Base-by-base conservation (phyloP, 1,140 invertebrate genomes). In the Drosophila asahinai region DNA sequence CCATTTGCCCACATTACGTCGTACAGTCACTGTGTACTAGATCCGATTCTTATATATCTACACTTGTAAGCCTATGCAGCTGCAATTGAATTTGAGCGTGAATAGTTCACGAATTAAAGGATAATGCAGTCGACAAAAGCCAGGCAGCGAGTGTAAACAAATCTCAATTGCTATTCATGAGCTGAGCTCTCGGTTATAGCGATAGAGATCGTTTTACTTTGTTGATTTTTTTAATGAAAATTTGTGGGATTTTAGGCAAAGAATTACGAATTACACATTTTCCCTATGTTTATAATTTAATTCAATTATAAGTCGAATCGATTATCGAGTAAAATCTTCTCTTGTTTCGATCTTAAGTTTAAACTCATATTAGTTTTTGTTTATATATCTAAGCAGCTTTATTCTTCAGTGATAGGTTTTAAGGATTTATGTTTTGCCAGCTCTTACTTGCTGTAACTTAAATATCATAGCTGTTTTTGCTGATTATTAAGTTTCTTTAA, bases 71-170 rank as follows among this genome's bases (percentile, higher is more conserved):
- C 59, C 67, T 63, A 45, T 55, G 55, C 51, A 65, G 58, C 45
- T 73, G 60, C 70, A 87, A 83, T 83, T 86, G 49, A 87, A 64
- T 60, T 48, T 58, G 17, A 55, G 68, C 22, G 27, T 40, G 36
- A 57, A 40, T 48, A 59, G 67, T 72, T 22, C 27, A 22, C 72
- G 65, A 87, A 90, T 89, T 86, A 90, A 91, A 91, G 89, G 89
- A 91, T 91, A 90, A 83, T 91, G 61, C 68, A 82, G 61, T 51
- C 27, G 38, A 59, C 55, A 77, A 77, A 59, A 36, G 42, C 27
- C 30, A 19, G 7, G 40, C 63, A 67, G 57, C n/a, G 64, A 67
- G 63, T 68, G 59, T 62, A 76, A 81, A 78, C 76, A 78, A 77
- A 62, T 74, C 42, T 81, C 64, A 77, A 81, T 81, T 81, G 79